Evolutionary conservation across 2,888 invertebrate genomes (phyloP), one percentile per base, ranked within the genome.

Genomic region (Chaitophorus viminalis): DNA sequence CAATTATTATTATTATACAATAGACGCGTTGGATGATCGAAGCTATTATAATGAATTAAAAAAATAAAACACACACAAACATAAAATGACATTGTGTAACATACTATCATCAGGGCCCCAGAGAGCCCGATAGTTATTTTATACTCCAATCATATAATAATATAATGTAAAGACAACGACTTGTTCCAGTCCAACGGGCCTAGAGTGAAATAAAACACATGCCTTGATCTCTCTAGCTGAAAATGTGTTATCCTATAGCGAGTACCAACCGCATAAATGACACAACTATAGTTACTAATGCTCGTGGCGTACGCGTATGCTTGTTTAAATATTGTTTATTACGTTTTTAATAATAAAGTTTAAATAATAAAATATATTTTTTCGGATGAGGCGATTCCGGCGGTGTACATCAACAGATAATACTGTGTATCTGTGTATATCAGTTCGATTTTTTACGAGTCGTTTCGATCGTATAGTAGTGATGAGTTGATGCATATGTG

Each of bases 161-260:
- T 36, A 18, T 8, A 21, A 36, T 33, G 46, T 21, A 25, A 39
- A 29, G 39, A 46, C 65, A 1, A n/a, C 21, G 25, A 82, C 21
- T 36, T 18, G 84, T 84, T 77, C 68, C 76, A 31, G 76, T 84
- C 77, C 84, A 52, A 68, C 31, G 84, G 3, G 68, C 46, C 68
- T 14, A 52, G 65, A 77, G 76, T 77, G 46, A 36, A 68, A 17
- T 21, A 84, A 84, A 84, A 84, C 60, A 84, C 46, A 84, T 68
- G 76, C 52, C 76, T 68, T n/a, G n/a, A 46, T 68, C 11, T 68
- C 25, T 68, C 31, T 6, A 78, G 14, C 6, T 36, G 4, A n/a
- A 74, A 82, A 82, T 54, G 31, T 54, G 46, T 46, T 46, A 46
- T 14, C 46, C 60, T 36, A n/a, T n/a, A 82, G 46, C 81, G n/a